Base-by-base conservation (phyloP, 2,888 invertebrate species). In the Dioctria rufipes region DNA sequence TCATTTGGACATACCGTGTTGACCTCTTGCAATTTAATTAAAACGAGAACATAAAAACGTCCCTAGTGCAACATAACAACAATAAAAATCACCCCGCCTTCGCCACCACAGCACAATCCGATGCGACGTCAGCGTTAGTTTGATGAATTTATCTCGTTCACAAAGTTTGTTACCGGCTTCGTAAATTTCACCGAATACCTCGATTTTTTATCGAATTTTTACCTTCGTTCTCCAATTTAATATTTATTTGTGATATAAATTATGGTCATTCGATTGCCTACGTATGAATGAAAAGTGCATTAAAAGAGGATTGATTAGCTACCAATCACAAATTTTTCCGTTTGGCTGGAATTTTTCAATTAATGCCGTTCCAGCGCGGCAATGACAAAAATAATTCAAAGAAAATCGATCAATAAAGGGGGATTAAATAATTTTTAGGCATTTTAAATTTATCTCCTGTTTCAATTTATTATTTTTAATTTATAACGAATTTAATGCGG, bases 271-370 rank as follows among this genome's bases (percentile, higher is more conserved):
- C 60, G n/a, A 25, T 60, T 60, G 4, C 60, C 60, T n/a, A 60
- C 6, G 60, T n/a, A 60, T 60, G 60, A 60, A 60, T 60, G 60
- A 60, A 60, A 60, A 60, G 60, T 60, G 60, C 60, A 60, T 60
- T 60, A 60, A 60, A 60, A 60, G 4, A 13, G 63, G 39, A 63
- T 63, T 63, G 63, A 65, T 65, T 65, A 40, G 65, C 65, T 65
- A 40, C 11, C 65, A 65, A 65, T 65, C 65, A 65, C 42, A 65
- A n/a, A 60, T n/a, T 42, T 65, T 65, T 40, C 11, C 40, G 42
- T 3, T 65, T 42, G 11, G 40, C 6, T 42, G 8, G 42, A 11
- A 40, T 42, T 65, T 65, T 65, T 65, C 42, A 40, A 65, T 65
- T 65, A 65, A 60, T 60, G 60, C 25, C 11, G n/a, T 25, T 60